These are phyloP conservation scores for Gnatocerus cornutus DNA, from an alignment of 2,888 invertebrate species.

Conservation along the genomic window DNA sequence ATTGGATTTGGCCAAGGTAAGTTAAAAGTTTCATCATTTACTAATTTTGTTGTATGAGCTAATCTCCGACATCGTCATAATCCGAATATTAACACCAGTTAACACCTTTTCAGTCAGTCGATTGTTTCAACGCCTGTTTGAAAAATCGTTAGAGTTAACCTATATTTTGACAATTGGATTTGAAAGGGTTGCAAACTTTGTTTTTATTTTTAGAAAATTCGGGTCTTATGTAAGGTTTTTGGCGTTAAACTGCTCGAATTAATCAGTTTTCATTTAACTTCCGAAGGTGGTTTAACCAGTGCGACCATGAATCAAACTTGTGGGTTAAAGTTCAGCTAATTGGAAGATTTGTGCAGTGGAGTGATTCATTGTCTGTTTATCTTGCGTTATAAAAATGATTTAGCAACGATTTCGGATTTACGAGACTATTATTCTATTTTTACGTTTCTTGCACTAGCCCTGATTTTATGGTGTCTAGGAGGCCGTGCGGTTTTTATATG, in stretches of 20 bases:
- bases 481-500: no score
- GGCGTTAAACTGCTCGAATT: not conserved
- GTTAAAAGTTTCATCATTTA: slow-evolving; percentile 38
- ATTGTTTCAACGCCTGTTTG: not conserved
- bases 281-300: not conserved
- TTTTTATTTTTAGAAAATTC: not conserved
- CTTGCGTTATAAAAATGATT: no score
- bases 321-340: not conserved
- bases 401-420: no score
- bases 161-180: slow-evolving; percentile 5
- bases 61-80: slow-evolving; percentile 35
- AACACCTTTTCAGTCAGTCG: not conserved
- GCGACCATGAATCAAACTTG: not conserved
- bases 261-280: not conserved
- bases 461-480: no score
- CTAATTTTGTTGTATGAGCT: slow-evolving; percentile 52
- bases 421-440: no score
- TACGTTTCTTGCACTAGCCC: no score
- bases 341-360: not conserved
- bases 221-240: not conserved
- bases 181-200: not conserved
- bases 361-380: not conserved
- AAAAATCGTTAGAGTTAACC: slow-evolving; percentile 35
- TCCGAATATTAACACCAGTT: slow-evolving; percentile 22
- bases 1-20: slow-evolving; percentile 38